Evolutionary conservation across 2,888 invertebrate species (phyloP).

Genomic region (Drosophila mayaguana): DNA sequence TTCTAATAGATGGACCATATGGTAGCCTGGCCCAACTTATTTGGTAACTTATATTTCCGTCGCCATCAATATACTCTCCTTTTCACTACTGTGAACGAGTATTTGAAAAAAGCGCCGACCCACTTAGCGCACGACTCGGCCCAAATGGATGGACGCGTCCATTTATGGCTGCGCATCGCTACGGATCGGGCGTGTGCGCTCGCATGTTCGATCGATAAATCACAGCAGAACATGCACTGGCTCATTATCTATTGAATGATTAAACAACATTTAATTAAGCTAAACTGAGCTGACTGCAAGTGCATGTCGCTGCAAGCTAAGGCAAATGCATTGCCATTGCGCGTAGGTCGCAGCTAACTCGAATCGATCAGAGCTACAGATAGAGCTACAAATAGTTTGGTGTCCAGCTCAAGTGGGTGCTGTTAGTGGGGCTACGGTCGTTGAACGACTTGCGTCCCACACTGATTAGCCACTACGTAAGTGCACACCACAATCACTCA

Average conservation of each 20-base stretch:
- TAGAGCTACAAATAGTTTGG: constrained; percentile 16
- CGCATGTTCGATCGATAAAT: constrained; percentile 57
- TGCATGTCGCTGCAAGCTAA: constrained; percentile 16
- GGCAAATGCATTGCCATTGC: constrained; percentile 14
- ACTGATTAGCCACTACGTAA: not conserved
- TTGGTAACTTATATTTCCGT: not conserved
- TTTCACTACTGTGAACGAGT: not conserved
- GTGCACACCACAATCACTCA: not conserved
- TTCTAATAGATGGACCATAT: too few relatives aligned
- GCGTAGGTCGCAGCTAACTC: constrained; percentile 42
- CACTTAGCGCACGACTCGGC: constrained; percentile 71
- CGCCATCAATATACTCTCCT: not conserved
- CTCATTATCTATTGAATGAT: constrained; percentile 72
- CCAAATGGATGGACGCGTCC: constrained; percentile 61
- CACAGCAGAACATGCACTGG: constrained; percentile 55
- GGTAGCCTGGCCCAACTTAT: too few relatives aligned
- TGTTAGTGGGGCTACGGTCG: constrained; percentile 31
- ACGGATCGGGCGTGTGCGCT: constrained; percentile 49
- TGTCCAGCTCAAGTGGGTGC: constrained; percentile 18
- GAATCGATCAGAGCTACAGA: constrained; percentile 10
- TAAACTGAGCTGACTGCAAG: constrained; percentile 57
- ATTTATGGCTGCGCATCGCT: constrained; percentile 48
- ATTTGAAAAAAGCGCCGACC: constrained; percentile 61
- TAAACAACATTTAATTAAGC: constrained; percentile 78
- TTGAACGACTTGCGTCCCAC: constrained; percentile 58